Percentiles rank a stretch among this genome's conserved stretches.
These are phyloP conservation scores for Accipiter minullus DNA, from an alignment of 2,797 vertebrate genomes.

Conservation along the genomic window DNA sequence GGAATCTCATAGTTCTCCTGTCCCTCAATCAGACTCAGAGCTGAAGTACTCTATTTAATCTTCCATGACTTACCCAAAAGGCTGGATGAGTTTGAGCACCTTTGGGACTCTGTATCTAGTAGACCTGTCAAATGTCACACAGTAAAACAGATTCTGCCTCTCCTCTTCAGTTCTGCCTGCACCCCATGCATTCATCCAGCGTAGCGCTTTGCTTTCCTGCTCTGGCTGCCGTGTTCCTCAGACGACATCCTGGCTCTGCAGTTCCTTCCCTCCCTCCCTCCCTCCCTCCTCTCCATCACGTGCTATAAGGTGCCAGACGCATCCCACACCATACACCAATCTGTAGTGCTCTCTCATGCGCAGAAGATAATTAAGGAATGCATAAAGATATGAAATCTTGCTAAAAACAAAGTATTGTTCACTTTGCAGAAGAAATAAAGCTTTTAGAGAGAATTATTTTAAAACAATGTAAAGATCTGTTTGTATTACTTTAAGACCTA, in stretches of 20 bases:
- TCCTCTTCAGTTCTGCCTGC: neutral
- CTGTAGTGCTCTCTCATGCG: slow-evolving; percentile 14
- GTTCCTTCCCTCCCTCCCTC: neutral
- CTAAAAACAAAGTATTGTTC: neutral
- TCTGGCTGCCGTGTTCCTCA: neutral
- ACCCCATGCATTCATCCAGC: neutral
- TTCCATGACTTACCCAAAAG: neutral
- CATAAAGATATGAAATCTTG: neutral
- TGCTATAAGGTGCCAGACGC: slow-evolving; percentile 53
- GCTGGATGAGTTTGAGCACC: neutral
- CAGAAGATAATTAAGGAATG: neutral
- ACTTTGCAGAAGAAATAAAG: neutral
- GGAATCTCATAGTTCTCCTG: neutral
- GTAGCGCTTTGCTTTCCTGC: neutral
- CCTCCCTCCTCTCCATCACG: slow-evolving; percentile 8
- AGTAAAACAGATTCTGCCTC: neutral
- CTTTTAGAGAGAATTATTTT: neutral
- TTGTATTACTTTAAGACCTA: neutral
- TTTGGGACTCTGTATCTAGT: neutral
- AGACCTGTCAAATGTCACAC: neutral
- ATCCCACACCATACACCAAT: slow-evolving; percentile 23
- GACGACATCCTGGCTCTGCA: neutral
- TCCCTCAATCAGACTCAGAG: neutral
- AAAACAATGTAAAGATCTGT: neutral
- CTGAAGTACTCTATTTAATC: neutral